Conservation (phyloP, 2,113 vertebrate genomes). For the Ciconia maguari region DNA sequence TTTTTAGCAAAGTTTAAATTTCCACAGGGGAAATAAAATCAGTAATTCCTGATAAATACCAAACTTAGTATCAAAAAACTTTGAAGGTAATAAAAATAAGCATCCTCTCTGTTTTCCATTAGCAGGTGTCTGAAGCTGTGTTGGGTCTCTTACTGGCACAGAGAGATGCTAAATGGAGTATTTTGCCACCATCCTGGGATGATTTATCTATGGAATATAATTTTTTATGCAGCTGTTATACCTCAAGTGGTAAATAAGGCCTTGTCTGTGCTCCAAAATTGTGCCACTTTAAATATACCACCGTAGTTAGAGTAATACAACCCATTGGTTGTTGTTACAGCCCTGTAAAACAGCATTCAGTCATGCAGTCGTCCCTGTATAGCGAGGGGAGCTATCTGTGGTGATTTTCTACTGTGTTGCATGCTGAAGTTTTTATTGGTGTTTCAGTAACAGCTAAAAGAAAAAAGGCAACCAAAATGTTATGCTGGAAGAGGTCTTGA, state of each 20-base stretch:
- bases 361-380: not conserved
- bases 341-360: constrained; percentile 21
- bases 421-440: not conserved
- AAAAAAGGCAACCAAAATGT: not conserved
- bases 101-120: not conserved
- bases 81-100: not conserved
- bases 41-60: not conserved
- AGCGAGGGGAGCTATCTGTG: not conserved
- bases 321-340: not conserved
- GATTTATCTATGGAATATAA: constrained; percentile 23
- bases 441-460: not conserved
- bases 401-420: not conserved
- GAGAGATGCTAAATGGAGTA: not conserved
- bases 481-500: not conserved
- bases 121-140: not conserved
- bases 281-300: constrained; percentile 37
- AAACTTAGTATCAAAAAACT: not conserved
- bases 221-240: constrained; percentile 40
- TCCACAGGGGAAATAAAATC: not conserved
- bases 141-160: not conserved
- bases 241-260: constrained; percentile 21
- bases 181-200: not conserved
- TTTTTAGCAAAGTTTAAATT: not conserved
- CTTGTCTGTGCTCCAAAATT: not conserved
- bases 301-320: constrained; percentile 18